These are phyloP conservation scores for Deroplatys truncata DNA, from an alignment of 2,888 invertebrate genomes.

Conservation along the genomic window DNA sequence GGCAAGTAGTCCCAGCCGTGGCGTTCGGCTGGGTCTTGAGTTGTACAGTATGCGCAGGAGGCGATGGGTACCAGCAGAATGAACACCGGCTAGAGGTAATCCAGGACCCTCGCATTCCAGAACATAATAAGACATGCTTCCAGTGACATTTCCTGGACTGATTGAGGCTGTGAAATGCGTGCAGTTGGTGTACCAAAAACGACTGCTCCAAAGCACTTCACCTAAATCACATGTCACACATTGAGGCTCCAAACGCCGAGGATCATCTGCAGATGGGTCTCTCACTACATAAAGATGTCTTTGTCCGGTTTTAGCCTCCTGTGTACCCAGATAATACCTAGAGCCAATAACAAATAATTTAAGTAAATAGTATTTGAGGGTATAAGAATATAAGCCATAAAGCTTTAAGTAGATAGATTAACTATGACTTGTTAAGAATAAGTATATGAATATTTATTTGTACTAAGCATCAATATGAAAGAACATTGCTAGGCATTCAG, in stretches of 20 bases:
- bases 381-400: background rate
- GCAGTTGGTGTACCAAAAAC: conserved; percentile 73
- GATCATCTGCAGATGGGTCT: conserved; percentile 64
- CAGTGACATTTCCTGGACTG: conserved; percentile 39
- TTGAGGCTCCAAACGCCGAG: conserved; percentile 65
- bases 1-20: conserved; percentile 70
- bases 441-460: too few relatives aligned
- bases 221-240: conserved; percentile 83
- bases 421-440: background rate
- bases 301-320: conserved; percentile 78
- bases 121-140: conserved; percentile 56
- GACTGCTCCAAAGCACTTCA: conserved; percentile 72
- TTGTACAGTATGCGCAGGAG: conserved; percentile 74
- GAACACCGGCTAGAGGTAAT: conserved; percentile 77
- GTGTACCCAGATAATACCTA: conserved; percentile 63
- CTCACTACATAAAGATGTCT: conserved; percentile 82
- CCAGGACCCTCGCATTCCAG: conserved; percentile 90
- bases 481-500: too few relatives aligned
- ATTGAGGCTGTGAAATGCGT: conserved; percentile 79
- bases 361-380: too few relatives aligned
- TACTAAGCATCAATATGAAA: too few relatives aligned
- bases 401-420: background rate
- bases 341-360: background rate
- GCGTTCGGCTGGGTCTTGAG: conserved; percentile 54
- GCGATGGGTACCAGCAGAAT: conserved; percentile 67